These are phyloP conservation scores for Tarsius wallacei DNA, from an alignment of 2,797 vertebrate species.

Conservation along the genomic window DNA sequence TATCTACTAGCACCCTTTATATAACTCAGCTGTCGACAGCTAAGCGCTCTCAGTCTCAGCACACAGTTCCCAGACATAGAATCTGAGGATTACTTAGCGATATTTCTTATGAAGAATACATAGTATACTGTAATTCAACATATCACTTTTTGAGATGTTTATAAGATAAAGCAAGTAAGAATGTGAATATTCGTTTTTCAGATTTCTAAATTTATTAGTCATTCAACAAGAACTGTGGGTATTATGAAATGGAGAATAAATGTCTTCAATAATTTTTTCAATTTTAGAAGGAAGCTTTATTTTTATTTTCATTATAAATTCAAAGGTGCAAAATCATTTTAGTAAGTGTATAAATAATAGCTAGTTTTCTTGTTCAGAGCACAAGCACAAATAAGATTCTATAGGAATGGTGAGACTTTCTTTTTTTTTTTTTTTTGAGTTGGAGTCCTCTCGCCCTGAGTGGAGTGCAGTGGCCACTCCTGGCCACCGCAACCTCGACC, in stretches of 20 bases:
- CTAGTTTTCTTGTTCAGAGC: neutral
- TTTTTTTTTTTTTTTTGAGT: too few relatives aligned
- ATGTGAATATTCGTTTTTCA: neutral
- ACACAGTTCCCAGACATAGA: neutral
- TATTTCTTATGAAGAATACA: conserved; percentile 28
- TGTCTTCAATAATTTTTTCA: conserved; percentile 24
- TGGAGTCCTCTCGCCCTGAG: too few relatives aligned
- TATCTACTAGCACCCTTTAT: neutral
- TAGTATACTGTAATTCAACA: neutral
- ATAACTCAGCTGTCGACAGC: neutral
- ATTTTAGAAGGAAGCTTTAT: neutral
- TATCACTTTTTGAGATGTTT: neutral
- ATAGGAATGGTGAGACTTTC: neutral
- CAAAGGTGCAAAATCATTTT: conserved; percentile 25
- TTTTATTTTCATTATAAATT: conserved; percentile 20
- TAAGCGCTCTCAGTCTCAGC: neutral
- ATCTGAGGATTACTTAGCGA: neutral
- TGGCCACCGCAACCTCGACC: too few relatives aligned
- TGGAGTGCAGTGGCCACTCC: too few relatives aligned
- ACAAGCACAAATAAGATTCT: neutral
- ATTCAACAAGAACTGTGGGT: neutral
- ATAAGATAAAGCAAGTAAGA: neutral
- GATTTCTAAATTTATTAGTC: neutral
- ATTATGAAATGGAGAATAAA: neutral
- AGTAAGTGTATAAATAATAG: neutral